Percentiles rank a stretch among this genome's conserved stretches.
These are phyloP conservation scores for Gnatocerus cornutus DNA, from an alignment of 2,888 invertebrate species.

Conservation along the genomic window DNA sequence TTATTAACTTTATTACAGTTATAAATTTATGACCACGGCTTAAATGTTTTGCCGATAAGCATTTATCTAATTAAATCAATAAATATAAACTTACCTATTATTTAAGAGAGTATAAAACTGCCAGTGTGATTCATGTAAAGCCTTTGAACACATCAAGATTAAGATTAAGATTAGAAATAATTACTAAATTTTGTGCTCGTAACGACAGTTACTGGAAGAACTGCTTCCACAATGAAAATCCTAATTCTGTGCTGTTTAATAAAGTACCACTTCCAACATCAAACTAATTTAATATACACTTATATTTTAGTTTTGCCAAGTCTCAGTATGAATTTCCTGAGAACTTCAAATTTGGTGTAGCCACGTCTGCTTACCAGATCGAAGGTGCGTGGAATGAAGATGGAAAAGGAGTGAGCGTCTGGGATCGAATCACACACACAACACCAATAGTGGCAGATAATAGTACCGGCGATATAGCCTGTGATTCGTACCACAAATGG, in stretches of 20 bases:
- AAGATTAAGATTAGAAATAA: slow-evolving; percentile 7
- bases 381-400: slow-evolving; percentile 53
- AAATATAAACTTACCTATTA: not conserved
- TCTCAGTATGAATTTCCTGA: slow-evolving; percentile 60
- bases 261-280: not conserved
- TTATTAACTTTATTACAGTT: too few species aligned
- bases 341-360: slow-evolving; percentile 52
- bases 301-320: slow-evolving; percentile 6
- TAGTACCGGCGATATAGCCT: slow-evolving; percentile 51
- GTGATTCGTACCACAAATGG: slow-evolving; percentile 53
- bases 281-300: not conserved
- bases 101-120: not conserved
- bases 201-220: not conserved
- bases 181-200: not conserved
- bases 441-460: slow-evolving; percentile 23
- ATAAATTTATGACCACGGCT: too few species aligned
- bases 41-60: too few species aligned
- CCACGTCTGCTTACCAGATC: slow-evolving; percentile 53
- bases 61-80: too few species aligned
- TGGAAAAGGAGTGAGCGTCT: slow-evolving; percentile 45
- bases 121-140: not conserved
- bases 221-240: not conserved
- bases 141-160: slow-evolving; percentile 1
- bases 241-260: not conserved
- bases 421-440: slow-evolving; percentile 48